These are phyloP conservation scores for Cristatella mucedo DNA, from an alignment of 2,888 invertebrate genomes.

Conservation along the genomic window DNA sequence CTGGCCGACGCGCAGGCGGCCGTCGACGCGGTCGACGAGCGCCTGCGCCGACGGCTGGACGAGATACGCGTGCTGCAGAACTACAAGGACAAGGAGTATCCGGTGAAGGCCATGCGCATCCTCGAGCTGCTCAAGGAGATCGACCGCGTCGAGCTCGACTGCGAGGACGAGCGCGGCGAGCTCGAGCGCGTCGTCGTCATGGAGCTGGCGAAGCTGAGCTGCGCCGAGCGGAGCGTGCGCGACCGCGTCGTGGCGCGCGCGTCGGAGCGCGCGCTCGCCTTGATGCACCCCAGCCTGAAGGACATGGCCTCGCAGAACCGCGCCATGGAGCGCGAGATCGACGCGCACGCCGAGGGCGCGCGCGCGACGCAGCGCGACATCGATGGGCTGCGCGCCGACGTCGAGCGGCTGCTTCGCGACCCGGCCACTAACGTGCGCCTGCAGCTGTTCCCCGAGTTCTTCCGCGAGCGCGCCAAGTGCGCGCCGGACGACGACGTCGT, in stretches of 20 bases:
- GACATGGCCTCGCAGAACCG: slow-evolving; percentile 33
- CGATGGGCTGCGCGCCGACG: slow-evolving; percentile 18
- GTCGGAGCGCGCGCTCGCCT: slow-evolving; percentile 19
- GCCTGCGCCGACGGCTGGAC: slow-evolving; percentile 21
- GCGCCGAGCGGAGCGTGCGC: slow-evolving; percentile 1
- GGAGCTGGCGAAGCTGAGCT: slow-evolving; percentile 24
- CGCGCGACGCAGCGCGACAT: slow-evolving; percentile 19
- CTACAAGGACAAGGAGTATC: slow-evolving; percentile 37
- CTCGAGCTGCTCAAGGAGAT: slow-evolving; percentile 29
- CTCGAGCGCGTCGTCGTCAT: slow-evolving; percentile 27
- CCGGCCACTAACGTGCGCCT: slow-evolving; percentile 27
- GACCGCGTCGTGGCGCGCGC: slow-evolving; percentile 4
- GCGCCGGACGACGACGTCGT: slow-evolving; percentile 35
- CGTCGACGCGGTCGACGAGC: slow-evolving; percentile 18
- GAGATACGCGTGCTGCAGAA: slow-evolving; percentile 24
- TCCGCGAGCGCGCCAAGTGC: slow-evolving; percentile 24
- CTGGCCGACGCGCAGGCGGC: slow-evolving; percentile 20
- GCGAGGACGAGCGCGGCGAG: slow-evolving; percentile 31
- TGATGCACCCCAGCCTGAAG: slow-evolving; percentile 31
- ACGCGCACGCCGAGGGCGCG: slow-evolving; percentile 24
- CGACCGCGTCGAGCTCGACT: slow-evolving; percentile 21
- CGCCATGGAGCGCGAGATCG: slow-evolving; percentile 34
- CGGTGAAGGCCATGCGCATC: slow-evolving; percentile 33
- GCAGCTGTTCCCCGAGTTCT: slow-evolving; percentile 35
- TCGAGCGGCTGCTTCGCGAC: slow-evolving; percentile 19